Evolutionary conservation across 2,888 invertebrate species (phyloP).

Genomic region (Minunthozetes semirufus): DNA sequence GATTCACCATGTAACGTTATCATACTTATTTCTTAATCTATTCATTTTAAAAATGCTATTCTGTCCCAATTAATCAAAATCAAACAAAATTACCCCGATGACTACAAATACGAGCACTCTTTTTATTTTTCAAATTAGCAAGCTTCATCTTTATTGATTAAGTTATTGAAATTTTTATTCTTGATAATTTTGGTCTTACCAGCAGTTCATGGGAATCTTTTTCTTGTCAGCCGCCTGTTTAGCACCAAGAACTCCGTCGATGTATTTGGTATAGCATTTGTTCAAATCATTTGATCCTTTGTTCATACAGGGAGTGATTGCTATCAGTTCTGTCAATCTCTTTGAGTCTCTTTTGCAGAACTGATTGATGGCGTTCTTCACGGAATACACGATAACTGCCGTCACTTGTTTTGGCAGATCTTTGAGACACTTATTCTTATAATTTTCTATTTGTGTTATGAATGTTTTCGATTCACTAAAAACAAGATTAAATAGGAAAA

Average conservation of each 20-base stretch:
- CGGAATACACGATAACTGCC: neutral
- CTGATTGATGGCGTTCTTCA: neutral
- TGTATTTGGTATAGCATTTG: neutral
- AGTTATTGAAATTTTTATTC: neutral
- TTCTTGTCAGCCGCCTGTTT: neutral
- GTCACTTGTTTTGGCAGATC: neutral
- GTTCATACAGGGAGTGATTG: neutral
- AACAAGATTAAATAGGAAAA: neutral
- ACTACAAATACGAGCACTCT: no score
- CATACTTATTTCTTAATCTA: no score
- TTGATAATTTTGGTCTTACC: neutral
- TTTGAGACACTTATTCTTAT: constrained; percentile 6
- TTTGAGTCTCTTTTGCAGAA: neutral
- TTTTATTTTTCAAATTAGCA: no score
- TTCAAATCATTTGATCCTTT: neutral
- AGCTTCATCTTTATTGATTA: no score
- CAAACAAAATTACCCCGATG: no score
- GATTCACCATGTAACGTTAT: no score
- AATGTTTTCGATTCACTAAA: neutral
- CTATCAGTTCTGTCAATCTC: neutral
- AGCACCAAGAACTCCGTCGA: neutral
- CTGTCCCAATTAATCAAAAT: no score
- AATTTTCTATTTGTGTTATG: constrained; percentile 2
- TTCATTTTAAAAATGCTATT: no score
- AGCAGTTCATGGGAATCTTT: neutral